These are phyloP conservation scores for Xestia sexstrigata DNA, from an alignment of 2,888 invertebrate genomes.

Conservation along the genomic window DNA sequence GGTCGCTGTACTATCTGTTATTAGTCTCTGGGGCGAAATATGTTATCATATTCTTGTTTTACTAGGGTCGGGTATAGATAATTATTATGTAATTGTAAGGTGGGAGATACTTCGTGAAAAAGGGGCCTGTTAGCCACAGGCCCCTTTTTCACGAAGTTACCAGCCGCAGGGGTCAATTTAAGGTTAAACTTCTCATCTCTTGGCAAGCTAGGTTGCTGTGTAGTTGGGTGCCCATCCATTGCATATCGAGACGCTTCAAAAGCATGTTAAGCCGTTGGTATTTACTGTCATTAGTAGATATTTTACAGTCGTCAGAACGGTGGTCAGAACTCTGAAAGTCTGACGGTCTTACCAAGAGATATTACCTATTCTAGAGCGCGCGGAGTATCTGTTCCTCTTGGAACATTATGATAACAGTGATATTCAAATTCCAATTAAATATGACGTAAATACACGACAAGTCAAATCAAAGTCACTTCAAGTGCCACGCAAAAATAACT, in stretches of 20 bases:
- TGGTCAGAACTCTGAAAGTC: no score
- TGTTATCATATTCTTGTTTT: slow-evolving; percentile 23
- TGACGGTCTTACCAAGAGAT: no score
- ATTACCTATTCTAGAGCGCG: no score
- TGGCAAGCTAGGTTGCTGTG: neutral
- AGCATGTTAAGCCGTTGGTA: neutral
- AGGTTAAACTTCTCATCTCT: neutral
- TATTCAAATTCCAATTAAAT: no score
- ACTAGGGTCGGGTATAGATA: neutral
- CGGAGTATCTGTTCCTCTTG: no score
- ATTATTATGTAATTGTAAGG: neutral
- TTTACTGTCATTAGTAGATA: no score
- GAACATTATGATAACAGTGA: no score
- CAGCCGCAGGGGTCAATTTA: neutral
- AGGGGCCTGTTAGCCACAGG: neutral
- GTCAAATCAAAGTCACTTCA: no score
- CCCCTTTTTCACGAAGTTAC: no score
- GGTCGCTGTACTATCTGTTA: slow-evolving; percentile 28
- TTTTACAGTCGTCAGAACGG: no score
- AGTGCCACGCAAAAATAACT: no score
- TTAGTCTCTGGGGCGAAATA: slow-evolving; percentile 4
- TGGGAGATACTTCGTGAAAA: neutral
- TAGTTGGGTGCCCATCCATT: neutral
- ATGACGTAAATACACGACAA: no score
- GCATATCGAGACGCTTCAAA: neutral